Evolutionary conservation across 2,113 vertebrate species (phyloP).

Genomic region (Actenoides lindsayi): DNA sequence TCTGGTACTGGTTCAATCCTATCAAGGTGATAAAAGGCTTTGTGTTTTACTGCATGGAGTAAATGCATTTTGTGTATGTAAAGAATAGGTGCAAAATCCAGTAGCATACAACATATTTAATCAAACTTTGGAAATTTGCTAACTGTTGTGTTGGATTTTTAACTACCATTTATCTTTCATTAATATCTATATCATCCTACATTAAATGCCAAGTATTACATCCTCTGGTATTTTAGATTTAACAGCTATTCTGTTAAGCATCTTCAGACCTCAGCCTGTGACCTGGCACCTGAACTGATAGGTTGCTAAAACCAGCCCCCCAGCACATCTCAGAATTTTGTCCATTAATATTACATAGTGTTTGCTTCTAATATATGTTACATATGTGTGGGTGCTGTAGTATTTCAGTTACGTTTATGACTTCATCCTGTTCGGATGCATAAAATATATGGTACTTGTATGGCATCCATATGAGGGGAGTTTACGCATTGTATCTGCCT

Average conservation of each 20-base stretch:
- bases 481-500: neutral
- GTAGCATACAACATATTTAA: neutral
- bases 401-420: neutral
- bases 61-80: fast-evolving
- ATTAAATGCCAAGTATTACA: neutral
- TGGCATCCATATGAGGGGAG: neutral
- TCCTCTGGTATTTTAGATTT: neutral
- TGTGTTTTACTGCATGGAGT: neutral
- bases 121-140: neutral
- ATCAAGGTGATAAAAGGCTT: neutral
- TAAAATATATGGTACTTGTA: neutral
- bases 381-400: neutral
- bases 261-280: neutral
- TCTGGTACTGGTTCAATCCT: neutral
- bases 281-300: neutral
- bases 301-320: neutral
- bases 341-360: neutral
- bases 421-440: neutral
- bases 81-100: neutral
- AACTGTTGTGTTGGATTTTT: neutral
- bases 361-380: neutral
- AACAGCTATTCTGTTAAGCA: neutral
- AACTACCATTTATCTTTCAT: neutral
- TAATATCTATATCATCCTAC: neutral
- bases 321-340: neutral